Base-by-base conservation (phyloP, 2,113 vertebrate genomes). In the Caretta caretta region DNA sequence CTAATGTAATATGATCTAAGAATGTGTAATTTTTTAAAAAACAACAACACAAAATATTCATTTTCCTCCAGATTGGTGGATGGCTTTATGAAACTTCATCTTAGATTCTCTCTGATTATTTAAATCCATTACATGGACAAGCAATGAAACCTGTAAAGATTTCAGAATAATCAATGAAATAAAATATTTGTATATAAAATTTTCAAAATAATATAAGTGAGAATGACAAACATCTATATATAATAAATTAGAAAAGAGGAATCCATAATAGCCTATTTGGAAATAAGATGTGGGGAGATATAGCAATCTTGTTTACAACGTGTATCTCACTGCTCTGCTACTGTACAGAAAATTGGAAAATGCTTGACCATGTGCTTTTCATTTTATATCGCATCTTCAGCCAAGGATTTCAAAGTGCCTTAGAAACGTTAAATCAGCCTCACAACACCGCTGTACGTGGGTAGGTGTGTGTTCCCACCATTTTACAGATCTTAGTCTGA, bases 1-100 rank as follows among this genome's bases (percentile, higher is more conserved):
- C 93, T 86, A 88, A 88, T 31, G 24, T 88, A 72, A 90, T 92
- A 65, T 72, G 80, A 92, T 62, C 65, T 53, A 29, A 92, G 93
- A 89, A 62, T 95, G 27, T 62, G 57, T 57, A 25, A 57, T 57
- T 62, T 31, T 38, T 42, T 42, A 7, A 35, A 62, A 35, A 29
- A 59, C 31, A 59, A 59, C 80, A 92, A 94, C 95, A 87, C 80
- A 31, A 11, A 3, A 0, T 85, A 76, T 65, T 81, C 88, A n/a
- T 13, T 87, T n/a, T 42, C 42, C 76, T 84, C 42, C 83, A 84
- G 56, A 62, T 94, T 82, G 54, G 54, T 92, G 72, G 29, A 19
- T 91, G 42, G 22, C 19, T 24, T 3, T 13, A 75, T 93, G 89
- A 95, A 48, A 83, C 3, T 25, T 50, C 38, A 22, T 50, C 49